A percentile compares a stretch with the other conserved stretches of the same genome.
phyloP scores from a whole-genome alignment of 2,797 vertebrate species.

The Catamblyrhynchus diadema region DNA sequence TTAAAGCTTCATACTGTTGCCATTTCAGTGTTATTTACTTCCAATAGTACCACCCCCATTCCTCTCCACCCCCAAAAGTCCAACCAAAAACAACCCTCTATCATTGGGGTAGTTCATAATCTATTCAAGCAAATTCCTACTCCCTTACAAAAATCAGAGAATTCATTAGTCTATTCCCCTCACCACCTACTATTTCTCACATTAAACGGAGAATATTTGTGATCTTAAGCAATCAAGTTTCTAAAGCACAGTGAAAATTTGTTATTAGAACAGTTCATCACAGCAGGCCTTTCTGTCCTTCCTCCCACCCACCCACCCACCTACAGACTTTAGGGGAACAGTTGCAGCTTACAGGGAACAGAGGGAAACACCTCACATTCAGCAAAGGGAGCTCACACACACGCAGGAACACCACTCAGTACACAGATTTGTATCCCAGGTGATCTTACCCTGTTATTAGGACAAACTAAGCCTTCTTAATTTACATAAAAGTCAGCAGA shows the following conservation, averaged over 20 bases:
- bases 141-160: slow-evolving; percentile 17
- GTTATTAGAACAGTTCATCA: not conserved
- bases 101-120: not conserved
- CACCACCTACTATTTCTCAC: slow-evolving; percentile 25
- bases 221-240: not conserved
- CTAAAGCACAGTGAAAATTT: not conserved
- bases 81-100: not conserved
- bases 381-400: fast-evolving
- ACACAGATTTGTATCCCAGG: not conserved
- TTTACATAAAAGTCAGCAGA: not conserved
- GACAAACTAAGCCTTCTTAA: not conserved
- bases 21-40: not conserved
- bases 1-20: not conserved
- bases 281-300: not conserved
- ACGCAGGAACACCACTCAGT: fast-evolving
- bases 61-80: not conserved
- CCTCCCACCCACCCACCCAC: not conserved
- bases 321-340: not conserved
- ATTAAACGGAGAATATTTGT: not conserved
- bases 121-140: not conserved
- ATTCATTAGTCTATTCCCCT: slow-evolving; percentile 17
- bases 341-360: not conserved
- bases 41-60: not conserved
- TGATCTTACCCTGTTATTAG: not conserved
- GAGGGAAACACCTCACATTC: not conserved